Conservation (phyloP, 1,140 invertebrate genomes). For the Heliothis virescens region DNA sequence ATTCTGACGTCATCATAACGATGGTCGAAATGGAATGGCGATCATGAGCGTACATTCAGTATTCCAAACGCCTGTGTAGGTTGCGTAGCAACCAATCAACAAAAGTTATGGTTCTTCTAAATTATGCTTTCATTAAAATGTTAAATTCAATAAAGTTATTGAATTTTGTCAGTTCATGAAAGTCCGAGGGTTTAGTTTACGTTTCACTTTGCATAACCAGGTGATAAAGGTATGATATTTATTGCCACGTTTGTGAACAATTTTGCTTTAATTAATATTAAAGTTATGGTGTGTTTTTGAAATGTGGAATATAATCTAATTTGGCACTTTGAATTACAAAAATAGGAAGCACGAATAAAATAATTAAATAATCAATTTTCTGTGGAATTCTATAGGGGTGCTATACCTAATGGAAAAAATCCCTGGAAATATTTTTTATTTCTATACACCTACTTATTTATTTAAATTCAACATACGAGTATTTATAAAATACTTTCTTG, state of each 20-base stretch:
- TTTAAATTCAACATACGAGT: too few species aligned
- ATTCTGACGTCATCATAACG: too few species aligned
- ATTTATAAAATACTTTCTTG: too few species aligned
- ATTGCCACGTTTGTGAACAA: background rate
- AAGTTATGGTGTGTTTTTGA: background rate
- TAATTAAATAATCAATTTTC: background rate
- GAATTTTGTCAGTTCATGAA: background rate
- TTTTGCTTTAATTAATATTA: slow-evolving; percentile 19
- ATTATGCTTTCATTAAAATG: background rate
- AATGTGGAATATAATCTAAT: slow-evolving; percentile 6
- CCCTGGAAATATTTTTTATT: too few species aligned
- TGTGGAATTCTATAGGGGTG: too few species aligned
- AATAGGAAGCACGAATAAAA: background rate
- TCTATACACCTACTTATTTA: too few species aligned
- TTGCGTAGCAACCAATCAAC: too few species aligned
- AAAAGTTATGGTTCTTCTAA: too few species aligned
- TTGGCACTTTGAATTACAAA: background rate
- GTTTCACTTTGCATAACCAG: background rate
- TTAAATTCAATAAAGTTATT: background rate
- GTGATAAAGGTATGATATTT: background rate
- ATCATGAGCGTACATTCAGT: too few species aligned
- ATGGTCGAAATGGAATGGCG: too few species aligned
- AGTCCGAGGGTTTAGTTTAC: background rate
- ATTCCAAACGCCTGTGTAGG: too few species aligned
- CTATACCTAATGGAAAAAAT: too few species aligned